phyloP scores from a whole-genome alignment of 1,140 invertebrate genomes.

The Drosophila orosa region DNA sequence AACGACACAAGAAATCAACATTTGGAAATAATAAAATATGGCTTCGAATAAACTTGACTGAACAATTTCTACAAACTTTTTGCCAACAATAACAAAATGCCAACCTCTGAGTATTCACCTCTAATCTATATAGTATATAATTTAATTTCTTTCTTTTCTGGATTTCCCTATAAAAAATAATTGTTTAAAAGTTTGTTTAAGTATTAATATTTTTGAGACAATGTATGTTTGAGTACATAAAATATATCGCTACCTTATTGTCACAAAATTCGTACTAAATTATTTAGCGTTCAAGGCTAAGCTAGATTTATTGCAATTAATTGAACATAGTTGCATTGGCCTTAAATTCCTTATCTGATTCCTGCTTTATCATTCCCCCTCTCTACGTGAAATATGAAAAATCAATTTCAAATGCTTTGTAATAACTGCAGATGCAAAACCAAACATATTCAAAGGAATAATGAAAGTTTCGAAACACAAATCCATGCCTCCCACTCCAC shows the following conservation, averaged over 20 bases:
- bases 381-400: constrained; percentile 61
- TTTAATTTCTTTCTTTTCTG: too few species aligned
- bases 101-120: too few species aligned
- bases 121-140: too few species aligned
- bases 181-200: background rate
- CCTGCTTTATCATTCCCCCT: background rate
- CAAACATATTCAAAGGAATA: constrained; percentile 20
- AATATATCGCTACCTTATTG: too few species aligned
- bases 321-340: background rate
- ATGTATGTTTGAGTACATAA: too few species aligned
- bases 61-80: background rate
- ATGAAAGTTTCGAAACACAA: constrained; percentile 29
- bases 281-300: too few species aligned
- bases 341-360: background rate
- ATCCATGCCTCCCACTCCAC: constrained; percentile 39
- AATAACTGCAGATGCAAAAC: constrained; percentile 49
- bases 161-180: too few species aligned
- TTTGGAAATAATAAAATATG: background rate
- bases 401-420: constrained; percentile 65
- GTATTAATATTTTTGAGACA: background rate
- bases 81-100: background rate
- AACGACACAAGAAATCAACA: too few species aligned
- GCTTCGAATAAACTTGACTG: background rate
- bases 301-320: too few species aligned
- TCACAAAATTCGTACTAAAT: too few species aligned